Evolutionary conservation across 2,888 invertebrate genomes (phyloP).

Genomic region (Nomada ruficornis): DNA sequence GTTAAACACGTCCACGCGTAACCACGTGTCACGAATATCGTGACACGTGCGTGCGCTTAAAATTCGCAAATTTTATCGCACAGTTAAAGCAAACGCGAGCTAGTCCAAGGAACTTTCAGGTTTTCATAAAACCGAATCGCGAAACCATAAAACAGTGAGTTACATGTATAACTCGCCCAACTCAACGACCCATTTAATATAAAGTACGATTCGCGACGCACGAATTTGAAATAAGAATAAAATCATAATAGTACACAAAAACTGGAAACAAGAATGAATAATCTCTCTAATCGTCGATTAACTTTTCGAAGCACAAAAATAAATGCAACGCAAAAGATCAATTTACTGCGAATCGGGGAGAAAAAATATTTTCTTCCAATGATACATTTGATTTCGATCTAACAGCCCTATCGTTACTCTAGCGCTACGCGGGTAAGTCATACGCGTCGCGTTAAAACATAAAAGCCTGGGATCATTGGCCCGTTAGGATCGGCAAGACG

Average conservation of each 20-base stretch:
- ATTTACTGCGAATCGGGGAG: neutral
- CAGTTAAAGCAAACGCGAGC: neutral
- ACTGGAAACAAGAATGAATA: neutral
- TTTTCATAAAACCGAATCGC: neutral
- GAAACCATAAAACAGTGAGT: neutral
- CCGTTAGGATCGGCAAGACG: conserved; percentile 57
- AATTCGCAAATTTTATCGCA: conserved; percentile 24
- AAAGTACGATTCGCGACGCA: too few species aligned
- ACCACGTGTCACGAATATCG: conserved; percentile 20
- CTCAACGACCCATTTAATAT: too few species aligned
- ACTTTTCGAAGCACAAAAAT: too few species aligned
- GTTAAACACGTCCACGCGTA: conserved; percentile 35
- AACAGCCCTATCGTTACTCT: neutral
- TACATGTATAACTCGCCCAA: neutral
- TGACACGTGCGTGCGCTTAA: conserved; percentile 32
- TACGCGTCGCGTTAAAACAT: conserved; percentile 1
- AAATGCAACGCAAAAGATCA: too few species aligned
- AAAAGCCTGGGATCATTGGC: conserved; percentile 53
- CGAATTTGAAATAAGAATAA: neutral
- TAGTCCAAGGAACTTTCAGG: conserved; percentile 12
- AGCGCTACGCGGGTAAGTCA: neutral
- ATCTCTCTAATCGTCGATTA: neutral
- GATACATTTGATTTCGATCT: neutral
- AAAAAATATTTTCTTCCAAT: neutral
- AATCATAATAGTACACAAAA: neutral